Evolutionary conservation across 2,888 invertebrate species (phyloP), one percentile per base, ranked within the genome.

Genomic region (Nemurella pictetii): DNA sequence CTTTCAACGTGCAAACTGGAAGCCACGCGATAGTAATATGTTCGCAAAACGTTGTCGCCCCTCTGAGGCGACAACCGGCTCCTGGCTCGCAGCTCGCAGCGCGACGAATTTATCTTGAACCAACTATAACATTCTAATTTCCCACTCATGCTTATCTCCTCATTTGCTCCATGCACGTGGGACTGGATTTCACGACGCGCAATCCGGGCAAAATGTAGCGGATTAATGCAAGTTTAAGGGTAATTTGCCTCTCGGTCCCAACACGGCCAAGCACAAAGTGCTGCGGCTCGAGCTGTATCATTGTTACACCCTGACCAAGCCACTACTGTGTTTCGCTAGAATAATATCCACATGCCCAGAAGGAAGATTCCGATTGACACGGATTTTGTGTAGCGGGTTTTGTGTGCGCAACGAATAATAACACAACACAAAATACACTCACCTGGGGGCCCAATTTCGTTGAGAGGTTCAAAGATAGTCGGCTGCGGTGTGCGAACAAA

Each of bases 371-470:
- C 27, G 27, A 75, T 75, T 75, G 75, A 75, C 28, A 28, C 27
- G 75, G 75, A 26, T 75, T 26, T 75, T 26, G 75, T 75, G 75
- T 20, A 0, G 1, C 26, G 20, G 75, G 20, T 28, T 27, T 4
- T 27, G 75, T 15, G 27, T n/a, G 20, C 75, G 75, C 28, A 7
- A 75, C 75, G 75, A 27, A 75, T 75, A 26, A 75, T 55, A 75
- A 28, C 28, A 78, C 28, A 78, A 78, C 78, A 78, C 78, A 78
- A 30, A 30, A 78, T 27, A 78, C 28, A 78, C n/a, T n/a, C 78
- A 78, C 78, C 78, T 78, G 78, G 78, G 78, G 78, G 29, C 78
- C 29, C 78, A n/a, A 28, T n/a, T 78, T n/a, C 30, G 27, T 75
- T 20, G 28, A 28, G 75, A 75, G 75, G 27, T 75, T 26, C 75